Evolutionary conservation across 2,888 invertebrate species (phyloP), one percentile per base, ranked within the genome.

Genomic region (Clanis bilineata): DNA sequence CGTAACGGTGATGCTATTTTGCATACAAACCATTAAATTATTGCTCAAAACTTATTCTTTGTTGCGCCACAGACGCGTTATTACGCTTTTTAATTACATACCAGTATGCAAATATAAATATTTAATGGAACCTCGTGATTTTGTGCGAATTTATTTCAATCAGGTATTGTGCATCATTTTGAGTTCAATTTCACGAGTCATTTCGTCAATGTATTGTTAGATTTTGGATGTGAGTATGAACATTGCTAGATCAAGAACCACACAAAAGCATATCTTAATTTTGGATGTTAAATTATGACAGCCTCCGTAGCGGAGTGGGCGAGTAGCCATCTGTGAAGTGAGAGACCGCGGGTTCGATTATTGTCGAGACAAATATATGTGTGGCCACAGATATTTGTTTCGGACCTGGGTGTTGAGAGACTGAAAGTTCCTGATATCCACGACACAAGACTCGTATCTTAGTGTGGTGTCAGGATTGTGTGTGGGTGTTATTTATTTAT

Each of bases 21-120:
- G 90, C 91, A 91, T 92, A 91, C 89, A 88, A 87, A 86, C 90
- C 90, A 91, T 92, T 90, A 90, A 88, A 90, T 92, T 90, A 92
- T 90, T 92, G 88, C 90, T 90, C 84, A 90, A 91, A 91, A 91
- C 86, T 90, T 87, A 92, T 90, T 91, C 91, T 89, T 85, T 89
- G 90, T 90, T 91, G 85, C 91, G 79, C 87, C 85, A 90, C 87
- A 82, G 85, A 88, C 85, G 83, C 86, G 87, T 86, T 90, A 90
- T 92, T 90, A 91, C 80, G 78, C 85, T 84, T 88, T 92, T 88
- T 92, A 92, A 91, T 92, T 90, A 86, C 82, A 90, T 82, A 79
- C 79, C 83, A 79, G 86, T 88, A 90, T 91, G 90, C 88, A 89
- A 91, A 91, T 91, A 88, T 85, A 85, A 85, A 87, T 82, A 81